Percentiles rank a stretch among this genome's conserved stretches.
Evolutionary conservation across 2,113 vertebrate species (phyloP).

Genomic region (Mastomys natalensis): DNA sequence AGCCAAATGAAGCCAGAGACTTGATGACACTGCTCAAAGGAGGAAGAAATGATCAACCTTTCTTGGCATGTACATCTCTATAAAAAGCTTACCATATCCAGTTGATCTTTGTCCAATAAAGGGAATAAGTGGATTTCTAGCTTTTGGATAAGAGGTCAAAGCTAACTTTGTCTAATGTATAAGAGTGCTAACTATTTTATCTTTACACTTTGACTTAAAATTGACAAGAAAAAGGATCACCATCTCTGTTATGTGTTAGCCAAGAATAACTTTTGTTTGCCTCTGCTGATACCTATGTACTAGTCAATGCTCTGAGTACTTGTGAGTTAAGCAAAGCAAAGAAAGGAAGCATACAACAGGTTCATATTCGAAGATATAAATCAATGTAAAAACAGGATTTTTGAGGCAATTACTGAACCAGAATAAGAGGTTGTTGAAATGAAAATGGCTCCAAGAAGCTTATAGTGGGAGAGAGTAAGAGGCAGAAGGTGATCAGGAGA

Average conservation of each 20-base stretch:
- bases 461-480: background rate
- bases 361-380: rapidly evolving
- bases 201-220: background rate
- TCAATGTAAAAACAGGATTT: rapidly evolving
- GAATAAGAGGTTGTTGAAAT: background rate
- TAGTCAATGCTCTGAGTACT: background rate
- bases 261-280: background rate
- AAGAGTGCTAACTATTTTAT: background rate
- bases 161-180: background rate
- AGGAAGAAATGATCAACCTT: rapidly evolving
- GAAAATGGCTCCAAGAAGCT: background rate
- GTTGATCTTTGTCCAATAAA: background rate
- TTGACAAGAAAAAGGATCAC: background rate
- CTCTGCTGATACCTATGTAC: background rate
- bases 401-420: rapidly evolving
- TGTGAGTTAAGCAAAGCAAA: background rate
- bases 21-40: background rate
- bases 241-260: background rate
- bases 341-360: background rate
- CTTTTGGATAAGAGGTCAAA: background rate
- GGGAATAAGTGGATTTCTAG: background rate
- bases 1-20: background rate
- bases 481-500: background rate
- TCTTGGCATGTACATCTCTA: background rate
- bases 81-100: background rate